Evolutionary conservation across 2,888 invertebrate genomes (phyloP).

Genomic region (Rhamnusium bicolor): DNA sequence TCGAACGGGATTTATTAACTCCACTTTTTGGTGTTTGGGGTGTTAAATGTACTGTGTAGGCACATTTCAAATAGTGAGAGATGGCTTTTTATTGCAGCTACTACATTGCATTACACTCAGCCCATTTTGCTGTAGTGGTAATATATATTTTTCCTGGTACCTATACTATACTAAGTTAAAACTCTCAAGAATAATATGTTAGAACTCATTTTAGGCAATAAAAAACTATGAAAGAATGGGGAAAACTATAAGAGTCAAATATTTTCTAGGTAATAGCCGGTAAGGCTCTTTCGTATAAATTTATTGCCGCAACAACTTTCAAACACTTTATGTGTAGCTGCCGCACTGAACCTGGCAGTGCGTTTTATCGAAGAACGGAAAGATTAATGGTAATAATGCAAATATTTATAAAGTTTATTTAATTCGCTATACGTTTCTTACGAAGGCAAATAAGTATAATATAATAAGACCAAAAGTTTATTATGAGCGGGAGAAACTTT

Average conservation of each 20-base stretch:
- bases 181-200: conserved; percentile 2
- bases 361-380: neutral
- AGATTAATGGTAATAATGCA: conserved; percentile 7
- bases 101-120: conserved; percentile 17
- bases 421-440: no score
- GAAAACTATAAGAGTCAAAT: conserved; percentile 30
- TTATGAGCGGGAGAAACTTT: no score
- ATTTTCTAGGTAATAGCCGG: conserved; percentile 20
- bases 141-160: conserved; percentile 19
- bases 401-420: neutral
- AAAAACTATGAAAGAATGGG: conserved; percentile 26
- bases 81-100: conserved; percentile 27
- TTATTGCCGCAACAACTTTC: conserved; percentile 25
- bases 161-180: neutral
- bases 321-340: conserved; percentile 20
- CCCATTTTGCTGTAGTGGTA: neutral
- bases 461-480: no score
- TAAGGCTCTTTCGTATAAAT: conserved; percentile 13
- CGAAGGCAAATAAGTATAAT: no score
- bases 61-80: conserved; percentile 30
- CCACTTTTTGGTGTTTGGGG: conserved; percentile 14
- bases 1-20: conserved; percentile 32
- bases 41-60: conserved; percentile 29
- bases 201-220: conserved; percentile 10
- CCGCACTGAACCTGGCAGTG: neutral